Base-by-base conservation (phyloP, 2,888 invertebrate genomes). In the Catocala nupta region DNA sequence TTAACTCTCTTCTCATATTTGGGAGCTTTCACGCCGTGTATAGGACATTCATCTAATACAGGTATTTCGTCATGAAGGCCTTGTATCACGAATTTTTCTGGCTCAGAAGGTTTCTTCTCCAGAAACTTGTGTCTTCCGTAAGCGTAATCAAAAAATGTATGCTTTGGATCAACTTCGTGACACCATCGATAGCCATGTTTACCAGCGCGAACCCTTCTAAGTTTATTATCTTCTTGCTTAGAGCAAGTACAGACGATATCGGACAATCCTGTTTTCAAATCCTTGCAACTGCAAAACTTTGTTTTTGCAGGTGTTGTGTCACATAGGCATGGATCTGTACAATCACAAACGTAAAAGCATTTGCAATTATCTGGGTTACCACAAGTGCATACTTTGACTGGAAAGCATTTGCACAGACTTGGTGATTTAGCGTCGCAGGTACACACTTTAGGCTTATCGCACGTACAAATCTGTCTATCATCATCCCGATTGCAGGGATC, bases 161-260 rank as follows among this genome's bases (percentile, higher is more conserved):
- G 93, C 10, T 80, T 80, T 5, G 94, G 90, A 77, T 93, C 90
- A 7, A 93, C 87, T 49, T 90, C 89, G 50, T 87, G 87, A 67
- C 94, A 93, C 93, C 92, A 93, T 51, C 91, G 82, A 71, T 89
- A 92, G 1, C 90, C 92, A 43, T 92, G 83, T 80, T 89, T 92
- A 7, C 91, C 90, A 44, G 89, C 88, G 61, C 88, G 82, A 12
- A 84, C 78, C 78, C 69, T 88, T 79, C 90, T 91, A 13, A 92
- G 61, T 70, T 86, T 90, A 52, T 77, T 83, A 0, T 81, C 77
- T 47, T 78, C 63, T 59, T 82, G 79, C 58, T 75, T 77, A 43
- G 73, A 67, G 64, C 91, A 90, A 9, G 83, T 86, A 63, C 89
- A 88, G 16, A 82, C 65, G 5, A 77, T 61, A n/a, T 76, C 74